Base-by-base conservation (phyloP, 2,113 vertebrate species). In the Brachypodius melanocephalos region DNA sequence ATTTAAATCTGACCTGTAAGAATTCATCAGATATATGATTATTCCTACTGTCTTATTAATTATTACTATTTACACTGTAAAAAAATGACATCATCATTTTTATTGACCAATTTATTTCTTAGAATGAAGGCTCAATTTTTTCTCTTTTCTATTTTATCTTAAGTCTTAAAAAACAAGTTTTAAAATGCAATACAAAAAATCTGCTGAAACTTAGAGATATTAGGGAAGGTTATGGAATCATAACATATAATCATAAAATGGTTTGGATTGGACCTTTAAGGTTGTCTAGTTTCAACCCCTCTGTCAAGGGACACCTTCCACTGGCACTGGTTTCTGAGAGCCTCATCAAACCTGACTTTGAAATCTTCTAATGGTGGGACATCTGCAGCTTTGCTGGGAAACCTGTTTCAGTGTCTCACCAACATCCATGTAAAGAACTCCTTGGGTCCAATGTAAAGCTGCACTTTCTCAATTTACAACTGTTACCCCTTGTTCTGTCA, bases 241-340 rank as follows among this genome's bases (percentile, higher is more conserved):
- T 43, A 72, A 19, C 36, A 32, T 90, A 22, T 8, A 49, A 36
- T 49, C 8, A 34, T 36, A 34, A 29, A 61, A 78, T 28, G 1
- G 0, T 62, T 89, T 81, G 14, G 1, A 10, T 40, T 78, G 16
- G 5, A 65, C 8, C 5, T 68, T 63, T n/a, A 76, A 42, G 5
- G 12, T 19, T 8, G 40, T 36, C 10, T 43, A 34, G 8, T 54
- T 76, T 15, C 12, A 29, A 15, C 0, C 1, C 1, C 2, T 2
- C 5, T 15, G 22, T 6, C 24, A 61, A 38, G 12, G 29, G 14
- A 8, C 8, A 21, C 1, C 32, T 52, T 80, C 17, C 36, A 15
- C 26, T 62, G 34, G 20, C 12, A 12, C 12, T 62, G 8, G 6
- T 31, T 52, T 6, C 17, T 72, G 36, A 51, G 42, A 91, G 4